Conservation (phyloP, 2,888 invertebrate species). For the Cheilosia soror region DNA sequence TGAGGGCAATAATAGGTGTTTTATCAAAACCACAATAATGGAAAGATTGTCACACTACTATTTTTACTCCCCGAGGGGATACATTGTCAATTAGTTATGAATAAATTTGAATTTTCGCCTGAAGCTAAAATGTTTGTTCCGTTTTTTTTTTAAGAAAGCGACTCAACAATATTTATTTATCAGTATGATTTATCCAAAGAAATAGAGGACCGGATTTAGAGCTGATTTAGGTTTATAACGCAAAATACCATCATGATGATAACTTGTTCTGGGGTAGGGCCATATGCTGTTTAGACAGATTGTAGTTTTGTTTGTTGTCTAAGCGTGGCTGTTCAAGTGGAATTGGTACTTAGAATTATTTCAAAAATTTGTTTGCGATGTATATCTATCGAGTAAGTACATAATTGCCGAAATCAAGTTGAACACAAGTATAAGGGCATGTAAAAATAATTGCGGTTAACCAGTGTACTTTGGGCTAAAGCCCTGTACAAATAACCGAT, state of each 20-base stretch:
- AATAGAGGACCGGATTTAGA: constrained; percentile 18
- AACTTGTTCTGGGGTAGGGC: constrained; percentile 14
- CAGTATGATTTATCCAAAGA: constrained; percentile 13
- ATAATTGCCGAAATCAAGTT: too few relatives aligned
- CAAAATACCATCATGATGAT: constrained; percentile 20
- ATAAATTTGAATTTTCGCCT: constrained; percentile 10
- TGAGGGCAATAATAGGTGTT: not conserved
- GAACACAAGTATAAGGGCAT: too few relatives aligned
- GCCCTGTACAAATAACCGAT: too few relatives aligned
- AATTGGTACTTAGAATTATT: not conserved
- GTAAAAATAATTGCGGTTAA: too few relatives aligned
- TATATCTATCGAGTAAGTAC: too few relatives aligned
- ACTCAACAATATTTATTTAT: constrained; percentile 47
- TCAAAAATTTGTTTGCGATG: not conserved
- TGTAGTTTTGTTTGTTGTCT: constrained; percentile 10
- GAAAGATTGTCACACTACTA: constrained; percentile 7
- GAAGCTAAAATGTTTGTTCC: not conserved
- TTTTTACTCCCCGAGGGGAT: constrained; percentile 29
- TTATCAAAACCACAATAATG: constrained; percentile 17
- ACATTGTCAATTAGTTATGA: constrained; percentile 25
- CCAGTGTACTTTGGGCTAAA: too few relatives aligned
- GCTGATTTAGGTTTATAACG: constrained; percentile 21
- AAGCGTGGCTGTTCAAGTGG: constrained; percentile 8
- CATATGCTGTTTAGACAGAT: constrained; percentile 17
- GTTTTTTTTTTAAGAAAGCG: constrained; percentile 39